Evolutionary conservation across 2,797 vertebrate species (phyloP), one percentile per base, ranked within the genome.

Genomic region (Pipistrellus pygmaeus): DNA sequence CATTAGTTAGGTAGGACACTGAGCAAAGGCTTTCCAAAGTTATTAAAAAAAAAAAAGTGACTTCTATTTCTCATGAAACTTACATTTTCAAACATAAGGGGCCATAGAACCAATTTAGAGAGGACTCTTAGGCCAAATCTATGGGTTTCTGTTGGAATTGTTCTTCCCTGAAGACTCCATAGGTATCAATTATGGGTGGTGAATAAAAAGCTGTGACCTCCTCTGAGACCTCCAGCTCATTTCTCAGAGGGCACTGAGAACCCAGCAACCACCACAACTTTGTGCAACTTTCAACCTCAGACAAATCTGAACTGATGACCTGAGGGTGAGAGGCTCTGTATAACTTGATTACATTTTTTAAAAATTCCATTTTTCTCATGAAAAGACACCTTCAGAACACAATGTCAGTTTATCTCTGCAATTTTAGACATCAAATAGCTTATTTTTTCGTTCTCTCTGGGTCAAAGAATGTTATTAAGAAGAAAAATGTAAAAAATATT

Each of bases 401-500:
- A 96, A 68, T 94, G 72, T 95, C 41, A 62, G 83, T 97, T 96
- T 97, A 96, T 95, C 55, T 94, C 90, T 96, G 93, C 93, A 95
- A 95, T 97, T 97, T 96, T 98, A 97, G 95, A 85, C 85, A 97
- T 93, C 87, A 98, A 95, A 95, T 98, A 97, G 94, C 32, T 53
- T 97, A 92, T 72, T 57, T 64, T 21, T 44, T 57, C 88, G 85
- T 95, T 97, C 95, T 73, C 85, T 95, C 96, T 81, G 97, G 97
- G 95, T 97, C 94, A 97, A 89, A 97, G 97, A 97, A 96, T 91
- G 95, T 38, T 90, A 73, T 89, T 89, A 97, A 97, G 96, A 97
- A 97, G 97, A 96, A 97, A 96, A 97, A 97, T 97, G 97, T 97
- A 97, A 97, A 97, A 97, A 97, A 95, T 96, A 97, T 93, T 97